Evolutionary conservation across 30 jellyfish, hydroid and myxozoan species (phyloP).

Genomic region (Aurelia aurita): DNA sequence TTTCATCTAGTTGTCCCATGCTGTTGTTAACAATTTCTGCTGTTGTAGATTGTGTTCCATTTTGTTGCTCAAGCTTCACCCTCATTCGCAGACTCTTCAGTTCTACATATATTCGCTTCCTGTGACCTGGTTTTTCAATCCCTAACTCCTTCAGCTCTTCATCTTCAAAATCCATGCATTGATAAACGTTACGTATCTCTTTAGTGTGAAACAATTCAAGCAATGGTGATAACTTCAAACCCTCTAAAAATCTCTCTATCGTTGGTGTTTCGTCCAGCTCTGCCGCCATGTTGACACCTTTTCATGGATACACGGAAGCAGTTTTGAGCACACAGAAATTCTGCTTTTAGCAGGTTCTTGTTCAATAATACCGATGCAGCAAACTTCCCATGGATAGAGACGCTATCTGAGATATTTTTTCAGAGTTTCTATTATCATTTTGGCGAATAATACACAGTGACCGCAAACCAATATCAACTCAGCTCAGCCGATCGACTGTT

Average conservation of each 20-base stretch:
- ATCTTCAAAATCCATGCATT: constrained; percentile 39
- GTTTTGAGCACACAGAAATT: background rate
- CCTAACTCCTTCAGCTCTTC: constrained; percentile 62
- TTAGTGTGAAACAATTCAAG: constrained; percentile 19
- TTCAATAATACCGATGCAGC: no score
- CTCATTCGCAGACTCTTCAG: constrained; percentile 52
- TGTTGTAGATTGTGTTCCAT: background rate
- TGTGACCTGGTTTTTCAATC: constrained; percentile 82
- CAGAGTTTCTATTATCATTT: no score
- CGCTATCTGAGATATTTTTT: no score
- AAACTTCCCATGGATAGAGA: no score
- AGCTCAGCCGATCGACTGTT: no score
- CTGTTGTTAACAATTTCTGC: background rate
- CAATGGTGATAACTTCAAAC: constrained; percentile 47
- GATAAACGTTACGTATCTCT: constrained; percentile 35
- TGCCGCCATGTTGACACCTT: background rate
- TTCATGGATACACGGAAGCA: constrained; percentile 54
- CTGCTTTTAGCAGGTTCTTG: background rate
- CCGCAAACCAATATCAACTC: no score
- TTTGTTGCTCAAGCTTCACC: constrained; percentile 2
- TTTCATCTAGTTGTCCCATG: background rate
- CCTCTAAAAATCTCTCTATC: constrained; percentile 61
- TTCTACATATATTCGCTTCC: constrained; percentile 77
- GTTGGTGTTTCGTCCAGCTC: constrained; percentile 17
- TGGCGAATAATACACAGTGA: no score